Evolutionary conservation across 2,113 vertebrate genomes (phyloP), one percentile per base, ranked within the genome.

Genomic region (Rostratula benghalensis): DNA sequence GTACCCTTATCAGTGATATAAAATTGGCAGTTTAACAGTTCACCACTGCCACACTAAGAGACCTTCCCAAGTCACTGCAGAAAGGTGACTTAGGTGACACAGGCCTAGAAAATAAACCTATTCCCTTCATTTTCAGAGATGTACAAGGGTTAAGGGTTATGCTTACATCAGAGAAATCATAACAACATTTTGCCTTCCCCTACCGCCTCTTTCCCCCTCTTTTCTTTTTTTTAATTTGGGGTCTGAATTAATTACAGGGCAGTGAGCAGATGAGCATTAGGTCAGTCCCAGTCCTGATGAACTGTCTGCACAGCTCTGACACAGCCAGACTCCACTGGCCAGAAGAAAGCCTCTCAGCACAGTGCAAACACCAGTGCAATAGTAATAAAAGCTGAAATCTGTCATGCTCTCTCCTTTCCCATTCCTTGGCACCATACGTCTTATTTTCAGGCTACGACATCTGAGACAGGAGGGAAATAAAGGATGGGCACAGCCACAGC

Each of bases 141-240:
- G 22, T 33, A 8, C n/a, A 67, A 33, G 28, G 20, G n/a, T 75
- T 54, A 37, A n/a, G 28, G 20, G n/a, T 75, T 54, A 37, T 8
- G 6, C 60, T 63, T 56, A 31, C 15, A 76, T 80, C 63, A 41
- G n/a, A 60, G 24, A 74, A 57, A 74, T 14, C 12, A 0, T 20
- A 81, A 53, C 24, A 28, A 37, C 21, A 3, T 48, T 59, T 3
- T 11, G 23, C 25, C 43, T 63, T 23, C 48, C 71, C 61, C 39
- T 75, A 23, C 19, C 6, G 6, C 5, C 4, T 1, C 3, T 5
- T 2, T 2, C 24, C 12, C 3, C 7, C 12, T 2, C 3, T 8
- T 24, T 16, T 31, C 5, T 59, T 13, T 11, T 33, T 24, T 33
- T 11, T 31, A 28, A n/a, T 50, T 46, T 39, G 25, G 43, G 4